These are phyloP conservation scores for Rhinolophus sinicus DNA, from an alignment of 2,113 vertebrate species.

Conservation along the genomic window DNA sequence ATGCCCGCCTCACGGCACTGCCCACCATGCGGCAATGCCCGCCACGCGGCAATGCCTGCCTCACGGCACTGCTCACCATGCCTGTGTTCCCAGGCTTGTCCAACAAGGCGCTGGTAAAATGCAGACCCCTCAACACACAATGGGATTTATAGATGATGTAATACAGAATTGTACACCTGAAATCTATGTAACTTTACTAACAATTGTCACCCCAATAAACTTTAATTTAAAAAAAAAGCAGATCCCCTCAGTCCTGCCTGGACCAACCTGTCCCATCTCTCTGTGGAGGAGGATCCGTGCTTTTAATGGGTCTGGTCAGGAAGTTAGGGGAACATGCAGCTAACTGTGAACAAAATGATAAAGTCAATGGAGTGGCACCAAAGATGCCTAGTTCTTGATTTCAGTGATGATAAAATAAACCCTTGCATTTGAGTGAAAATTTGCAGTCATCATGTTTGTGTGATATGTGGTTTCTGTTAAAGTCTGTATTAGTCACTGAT, in stretches of 20 bases:
- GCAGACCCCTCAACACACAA: neutral
- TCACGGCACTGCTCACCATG: no score
- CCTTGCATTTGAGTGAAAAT: neutral
- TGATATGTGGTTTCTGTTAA: neutral
- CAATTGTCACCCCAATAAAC: no score
- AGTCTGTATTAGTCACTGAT: neutral
- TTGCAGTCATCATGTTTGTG: neutral
- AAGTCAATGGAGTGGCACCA: neutral
- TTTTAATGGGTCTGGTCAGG: neutral
- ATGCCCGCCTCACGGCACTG: no score
- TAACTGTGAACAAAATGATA: neutral
- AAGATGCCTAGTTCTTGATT: neutral
- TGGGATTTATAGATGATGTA: no score
- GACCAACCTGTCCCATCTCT: fast-evolving
- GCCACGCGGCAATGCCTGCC: no score
- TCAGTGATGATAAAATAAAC: neutral
- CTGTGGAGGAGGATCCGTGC: neutral
- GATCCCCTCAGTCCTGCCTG: neutral
- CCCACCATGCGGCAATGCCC: no score
- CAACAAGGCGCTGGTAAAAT: neutral
- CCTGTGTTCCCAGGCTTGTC: neutral
- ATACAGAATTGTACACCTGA: no score
- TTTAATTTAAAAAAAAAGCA: no score
- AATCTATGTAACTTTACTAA: no score
- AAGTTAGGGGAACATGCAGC: neutral